Base-by-base conservation (phyloP, 2,888 invertebrate species). In the Diaprepes abbreviatus region DNA sequence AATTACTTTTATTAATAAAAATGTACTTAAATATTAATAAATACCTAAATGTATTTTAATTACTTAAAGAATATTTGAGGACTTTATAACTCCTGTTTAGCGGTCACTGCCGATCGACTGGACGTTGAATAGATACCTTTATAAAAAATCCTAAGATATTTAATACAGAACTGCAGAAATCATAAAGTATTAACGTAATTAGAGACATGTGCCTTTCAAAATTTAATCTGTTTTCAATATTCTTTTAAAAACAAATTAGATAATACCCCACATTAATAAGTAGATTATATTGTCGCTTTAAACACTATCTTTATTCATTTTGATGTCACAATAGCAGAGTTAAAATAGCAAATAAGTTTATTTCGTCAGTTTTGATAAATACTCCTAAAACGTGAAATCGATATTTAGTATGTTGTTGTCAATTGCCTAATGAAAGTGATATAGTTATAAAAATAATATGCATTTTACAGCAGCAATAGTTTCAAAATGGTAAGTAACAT, bases 321-420 rank as follows among this genome's bases (percentile, higher is more conserved):
- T 28, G 2, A 50, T 50, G 48, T 50, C 31, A 50, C 48, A 50
- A 45, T 24, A 45, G 19, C 38, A 16, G 1, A 38, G 38, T n/a
- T 35, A 38, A 38, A 12, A 19, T 28, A 50, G 28, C 16, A 28
- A 28, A 50, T 50, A 12, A 21, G 12, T 28, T 28, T 50, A 50
- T 50, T 50, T 50, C 31, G 28, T 28, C 48, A 50, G 28, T 50
- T 43, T 14, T 28, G 48, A 50, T 50, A 50, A 50, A 28, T 9
- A 28, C 14, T 28, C 28, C 10, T 12, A n/a, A 35, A 10, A 3
- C 14, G 38, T 38, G 38, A 3, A 38, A 4, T 12, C 4, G 7
- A 16, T 33, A 33, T 3, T 14, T 16, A 35, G 2, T 10, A 33
- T 10, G 1, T 33, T 33, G 9, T 9, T 36, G 36, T 7, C 4